A percentile compares a stretch with the other conserved stretches of the same genome.
Conservation (phyloP, 2,113 vertebrate species). For the Argyrosomus japonicus region DNA sequence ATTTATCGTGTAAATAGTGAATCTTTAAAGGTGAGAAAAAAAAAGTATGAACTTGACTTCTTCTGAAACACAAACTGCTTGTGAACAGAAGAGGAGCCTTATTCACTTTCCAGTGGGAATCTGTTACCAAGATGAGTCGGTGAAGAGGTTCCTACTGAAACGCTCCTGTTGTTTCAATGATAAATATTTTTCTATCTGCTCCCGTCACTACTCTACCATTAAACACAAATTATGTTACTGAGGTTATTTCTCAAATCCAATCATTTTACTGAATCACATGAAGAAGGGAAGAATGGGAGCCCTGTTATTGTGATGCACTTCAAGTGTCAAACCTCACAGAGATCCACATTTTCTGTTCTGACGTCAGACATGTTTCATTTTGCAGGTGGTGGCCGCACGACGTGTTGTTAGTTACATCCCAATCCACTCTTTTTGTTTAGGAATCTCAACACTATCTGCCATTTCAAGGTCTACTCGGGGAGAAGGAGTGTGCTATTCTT, state of each 20-base stretch:
- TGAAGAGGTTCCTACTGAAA: conserved; percentile 60
- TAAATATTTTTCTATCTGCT: conserved; percentile 87
- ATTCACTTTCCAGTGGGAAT: conserved; percentile 71
- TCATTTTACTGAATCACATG: conserved; percentile 41
- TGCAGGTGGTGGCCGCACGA: conserved; percentile 39
- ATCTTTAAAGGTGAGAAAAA: conserved; percentile 72
- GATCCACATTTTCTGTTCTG: conserved; percentile 52
- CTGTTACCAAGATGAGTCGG: conserved; percentile 59
- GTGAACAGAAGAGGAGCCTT: conserved; percentile 82
- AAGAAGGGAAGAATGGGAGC: conserved; percentile 44
- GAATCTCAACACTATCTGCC: conserved; percentile 51
- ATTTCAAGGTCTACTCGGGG: conserved; percentile 49
- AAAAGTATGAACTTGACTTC: conserved; percentile 80
- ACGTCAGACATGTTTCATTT: conserved; percentile 34
- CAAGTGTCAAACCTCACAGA: conserved; percentile 51
- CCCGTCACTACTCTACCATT: conserved; percentile 61
- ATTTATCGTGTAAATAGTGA: conserved; percentile 87
- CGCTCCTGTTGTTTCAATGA: conserved; percentile 81
- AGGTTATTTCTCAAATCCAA: conserved; percentile 57
- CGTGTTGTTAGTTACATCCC: conserved; percentile 30
- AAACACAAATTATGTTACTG: conserved; percentile 49
- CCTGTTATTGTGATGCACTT: conserved; percentile 44
- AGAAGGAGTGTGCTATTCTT: conserved; percentile 61
- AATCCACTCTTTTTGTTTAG: conserved; percentile 31
- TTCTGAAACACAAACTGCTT: conserved; percentile 78